Conservation (phyloP, 2,888 invertebrate species). For the Chrysolina haemoptera region DNA sequence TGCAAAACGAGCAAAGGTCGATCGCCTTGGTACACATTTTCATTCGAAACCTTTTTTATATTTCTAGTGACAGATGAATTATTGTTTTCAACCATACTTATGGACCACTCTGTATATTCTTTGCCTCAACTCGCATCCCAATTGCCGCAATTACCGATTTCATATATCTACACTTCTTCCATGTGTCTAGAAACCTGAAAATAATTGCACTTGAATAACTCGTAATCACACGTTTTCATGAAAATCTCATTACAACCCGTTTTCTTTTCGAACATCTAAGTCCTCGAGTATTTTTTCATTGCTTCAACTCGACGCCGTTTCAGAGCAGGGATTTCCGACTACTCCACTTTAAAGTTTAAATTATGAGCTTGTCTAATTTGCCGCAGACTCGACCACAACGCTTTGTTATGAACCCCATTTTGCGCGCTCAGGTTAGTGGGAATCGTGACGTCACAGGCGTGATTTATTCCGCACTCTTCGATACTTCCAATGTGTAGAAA, state of each 20-base stretch:
- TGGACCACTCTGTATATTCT: no score
- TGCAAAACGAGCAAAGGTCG: no score
- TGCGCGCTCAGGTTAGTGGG: not conserved
- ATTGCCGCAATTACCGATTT: no score
- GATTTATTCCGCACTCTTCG: not conserved
- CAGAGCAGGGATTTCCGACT: not conserved
- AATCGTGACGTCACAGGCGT: not conserved
- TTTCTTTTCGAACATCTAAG: not conserved
- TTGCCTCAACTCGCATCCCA: no score
- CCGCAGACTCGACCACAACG: slow-evolving; percentile 9
- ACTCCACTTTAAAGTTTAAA: not conserved
- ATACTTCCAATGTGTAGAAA: not conserved
- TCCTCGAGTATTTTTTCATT: not conserved
- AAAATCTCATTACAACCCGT: not conserved
- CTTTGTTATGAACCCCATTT: slow-evolving; percentile 6
- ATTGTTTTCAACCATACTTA: no score
- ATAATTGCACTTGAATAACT: not conserved
- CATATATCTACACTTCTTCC: no score
- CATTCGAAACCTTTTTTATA: no score
- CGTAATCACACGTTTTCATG: not conserved
- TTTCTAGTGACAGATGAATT: no score
- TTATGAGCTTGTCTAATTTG: slow-evolving; percentile 13
- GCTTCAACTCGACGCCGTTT: not conserved
- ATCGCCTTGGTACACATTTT: no score
- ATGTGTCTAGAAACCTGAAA: no score